A percentile compares a stretch with the other conserved stretches of the same genome.
Evolutionary conservation across 1,140 invertebrate genomes (phyloP).

Genomic region (Euwallacea fornicatus): DNA sequence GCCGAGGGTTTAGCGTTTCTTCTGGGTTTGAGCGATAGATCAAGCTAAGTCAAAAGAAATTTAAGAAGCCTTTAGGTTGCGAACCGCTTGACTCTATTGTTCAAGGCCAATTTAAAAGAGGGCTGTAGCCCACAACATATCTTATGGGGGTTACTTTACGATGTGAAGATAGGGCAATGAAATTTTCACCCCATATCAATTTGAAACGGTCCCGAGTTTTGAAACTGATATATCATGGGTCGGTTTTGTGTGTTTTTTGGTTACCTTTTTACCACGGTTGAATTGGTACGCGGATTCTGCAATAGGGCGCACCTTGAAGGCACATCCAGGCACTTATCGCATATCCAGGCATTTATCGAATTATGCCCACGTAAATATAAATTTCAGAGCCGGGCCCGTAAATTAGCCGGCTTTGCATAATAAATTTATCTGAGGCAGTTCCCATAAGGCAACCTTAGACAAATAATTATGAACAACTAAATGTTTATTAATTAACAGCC

Average conservation of each 20-base stretch:
- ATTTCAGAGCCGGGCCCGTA: conserved; percentile 10
- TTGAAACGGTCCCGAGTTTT: conserved; percentile 33
- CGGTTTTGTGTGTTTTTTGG: conserved; percentile 4
- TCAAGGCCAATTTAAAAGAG: conserved; percentile 41
- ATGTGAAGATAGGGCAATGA: conserved; percentile 44
- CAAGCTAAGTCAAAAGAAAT: conserved; percentile 35
- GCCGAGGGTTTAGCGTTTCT: no score
- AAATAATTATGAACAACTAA: conserved; percentile 15
- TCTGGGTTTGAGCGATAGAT: conserved; percentile 16
- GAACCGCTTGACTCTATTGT: conserved; percentile 37
- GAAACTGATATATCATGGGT: conserved; percentile 33
- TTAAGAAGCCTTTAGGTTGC: conserved; percentile 28
- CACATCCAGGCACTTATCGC: neutral
- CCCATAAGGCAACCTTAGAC: conserved; percentile 15
- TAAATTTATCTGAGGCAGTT: conserved; percentile 9
- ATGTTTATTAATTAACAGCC: conserved; percentile 14
- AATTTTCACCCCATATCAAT: conserved; percentile 46
- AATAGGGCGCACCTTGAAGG: no score
- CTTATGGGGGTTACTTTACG: conserved; percentile 40
- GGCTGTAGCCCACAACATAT: conserved; percentile 24
- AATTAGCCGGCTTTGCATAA: conserved; percentile 4
- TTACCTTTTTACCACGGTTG: neutral
- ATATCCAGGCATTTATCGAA: neutral
- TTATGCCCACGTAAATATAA: conserved; percentile 9
- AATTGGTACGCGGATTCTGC: neutral